Evolutionary conservation across 2,113 vertebrate genomes (phyloP).

Genomic region (Naja naja): DNA sequence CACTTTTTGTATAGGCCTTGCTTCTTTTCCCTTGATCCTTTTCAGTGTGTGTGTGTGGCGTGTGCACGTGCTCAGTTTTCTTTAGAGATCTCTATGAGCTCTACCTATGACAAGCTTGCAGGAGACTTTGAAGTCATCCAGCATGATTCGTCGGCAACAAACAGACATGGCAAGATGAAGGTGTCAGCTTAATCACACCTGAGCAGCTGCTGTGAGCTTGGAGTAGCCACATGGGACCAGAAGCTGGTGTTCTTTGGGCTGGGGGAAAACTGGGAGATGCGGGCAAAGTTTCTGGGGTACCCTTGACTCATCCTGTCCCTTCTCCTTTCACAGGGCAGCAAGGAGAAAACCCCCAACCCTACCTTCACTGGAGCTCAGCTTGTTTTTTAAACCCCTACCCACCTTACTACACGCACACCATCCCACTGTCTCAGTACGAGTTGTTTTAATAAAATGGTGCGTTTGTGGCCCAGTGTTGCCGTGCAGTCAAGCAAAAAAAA

Average conservation of each 20-base stretch:
- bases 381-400: slow-evolving; percentile 51
- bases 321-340: slow-evolving; percentile 77
- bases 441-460: no score
- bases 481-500: slow-evolving; percentile 33
- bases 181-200: background rate
- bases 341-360: slow-evolving; percentile 71
- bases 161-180: background rate
- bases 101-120: slow-evolving; percentile 11
- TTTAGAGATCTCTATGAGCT: background rate
- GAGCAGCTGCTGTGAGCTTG: background rate
- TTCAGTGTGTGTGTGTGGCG: no score
- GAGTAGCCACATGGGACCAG: background rate
- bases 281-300: slow-evolving; percentile 63
- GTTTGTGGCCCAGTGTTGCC: no score
- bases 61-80: background rate
- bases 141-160: background rate
- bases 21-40: background rate
- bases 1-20: background rate
- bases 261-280: slow-evolving; percentile 3
- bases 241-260: background rate
- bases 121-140: background rate
- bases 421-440: no score
- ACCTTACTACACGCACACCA: slow-evolving; percentile 50
- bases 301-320: slow-evolving; percentile 74
- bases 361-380: slow-evolving; percentile 71